A percentile compares a stretch with the other conserved stretches of the same genome.
phyloP scores from a whole-genome alignment of 1,140 invertebrate genomes.

The Philopotamus ludificatus region DNA sequence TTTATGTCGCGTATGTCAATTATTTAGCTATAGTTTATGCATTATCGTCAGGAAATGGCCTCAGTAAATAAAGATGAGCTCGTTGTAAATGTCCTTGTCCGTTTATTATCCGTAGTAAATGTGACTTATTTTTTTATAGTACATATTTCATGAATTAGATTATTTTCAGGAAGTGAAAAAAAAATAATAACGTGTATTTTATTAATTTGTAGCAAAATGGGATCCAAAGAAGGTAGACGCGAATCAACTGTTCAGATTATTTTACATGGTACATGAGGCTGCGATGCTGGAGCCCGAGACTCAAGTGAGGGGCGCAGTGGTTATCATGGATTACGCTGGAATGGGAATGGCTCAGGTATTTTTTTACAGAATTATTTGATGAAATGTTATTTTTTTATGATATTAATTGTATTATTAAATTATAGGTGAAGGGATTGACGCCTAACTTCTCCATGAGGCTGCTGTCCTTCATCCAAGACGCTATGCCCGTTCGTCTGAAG shows the following conservation, averaged over 20 bases:
- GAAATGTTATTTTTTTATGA: not conserved
- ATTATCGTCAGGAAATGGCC: too few relatives aligned
- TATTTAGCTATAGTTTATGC: too few relatives aligned
- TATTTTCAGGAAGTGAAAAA: too few relatives aligned
- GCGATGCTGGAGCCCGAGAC: constrained; percentile 72
- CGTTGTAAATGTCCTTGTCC: too few relatives aligned
- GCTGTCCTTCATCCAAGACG: constrained; percentile 80
- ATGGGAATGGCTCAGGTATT: constrained; percentile 69
- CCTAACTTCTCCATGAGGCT: constrained; percentile 72
- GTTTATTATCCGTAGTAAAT: too few relatives aligned
- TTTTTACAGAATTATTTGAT: not conserved
- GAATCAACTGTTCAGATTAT: constrained; percentile 73
- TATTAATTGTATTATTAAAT: constrained; percentile 1
- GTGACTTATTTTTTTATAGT: too few relatives aligned
- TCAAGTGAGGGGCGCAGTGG: constrained; percentile 71
- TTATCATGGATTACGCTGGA: constrained; percentile 79
- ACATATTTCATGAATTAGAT: too few relatives aligned
- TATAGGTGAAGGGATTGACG: constrained; percentile 63
- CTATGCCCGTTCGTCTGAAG: constrained; percentile 84
- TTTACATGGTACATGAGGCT: constrained; percentile 74
- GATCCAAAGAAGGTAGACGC: constrained; percentile 68
- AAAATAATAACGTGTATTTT: not conserved
- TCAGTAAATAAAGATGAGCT: too few relatives aligned
- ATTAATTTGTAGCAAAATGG: constrained; percentile 60
- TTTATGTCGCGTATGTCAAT: too few relatives aligned